Percentiles rank a stretch among this genome's conserved stretches.
Evolutionary conservation across 2,888 invertebrate genomes (phyloP).

Genomic region (Brachypalpus laphriformis): DNA sequence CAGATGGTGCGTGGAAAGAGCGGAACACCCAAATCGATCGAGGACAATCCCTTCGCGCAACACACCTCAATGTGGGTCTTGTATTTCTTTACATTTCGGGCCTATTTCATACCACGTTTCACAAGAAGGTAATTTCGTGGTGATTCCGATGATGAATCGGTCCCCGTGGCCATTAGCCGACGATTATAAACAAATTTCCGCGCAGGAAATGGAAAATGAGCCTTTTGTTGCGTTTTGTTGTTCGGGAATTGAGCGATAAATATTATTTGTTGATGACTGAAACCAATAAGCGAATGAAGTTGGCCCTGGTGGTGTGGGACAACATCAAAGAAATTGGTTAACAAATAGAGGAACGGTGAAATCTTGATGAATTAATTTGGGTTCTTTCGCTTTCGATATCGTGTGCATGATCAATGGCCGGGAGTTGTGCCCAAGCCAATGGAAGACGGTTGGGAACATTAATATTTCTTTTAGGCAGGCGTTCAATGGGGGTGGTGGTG

Average conservation of each 20-base stretch:
- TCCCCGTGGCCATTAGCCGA: constrained; percentile 71
- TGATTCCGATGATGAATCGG: constrained; percentile 74
- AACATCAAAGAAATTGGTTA: constrained; percentile 61
- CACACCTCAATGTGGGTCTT: constrained; percentile 59
- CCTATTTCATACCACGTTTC: constrained; percentile 50
- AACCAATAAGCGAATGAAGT: constrained; percentile 72
- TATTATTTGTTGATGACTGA: constrained; percentile 73
- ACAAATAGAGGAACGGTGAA: constrained; percentile 66
- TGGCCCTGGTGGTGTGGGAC: constrained; percentile 4
- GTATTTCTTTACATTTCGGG: constrained; percentile 3
- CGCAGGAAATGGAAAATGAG: constrained; percentile 73
- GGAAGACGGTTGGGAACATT: constrained; percentile 41
- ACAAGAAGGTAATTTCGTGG: constrained; percentile 72
- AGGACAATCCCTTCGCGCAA: constrained; percentile 67
- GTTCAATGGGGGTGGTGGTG: constrained; percentile 48
- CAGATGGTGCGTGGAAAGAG: constrained; percentile 71
- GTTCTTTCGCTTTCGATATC: constrained; percentile 41
- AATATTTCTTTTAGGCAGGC: constrained; percentile 58
- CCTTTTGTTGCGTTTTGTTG: constrained; percentile 68
- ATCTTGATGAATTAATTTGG: constrained; percentile 72
- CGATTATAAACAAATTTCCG: constrained; percentile 75
- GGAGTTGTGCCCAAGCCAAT: constrained; percentile 45
- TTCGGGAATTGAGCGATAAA: constrained; percentile 70
- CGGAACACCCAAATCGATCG: constrained; percentile 73
- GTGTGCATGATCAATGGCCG: constrained; percentile 59